These are phyloP conservation scores for Enteromius paludinosus DNA, from an alignment of 2,797 vertebrate species.

Conservation along the genomic window DNA sequence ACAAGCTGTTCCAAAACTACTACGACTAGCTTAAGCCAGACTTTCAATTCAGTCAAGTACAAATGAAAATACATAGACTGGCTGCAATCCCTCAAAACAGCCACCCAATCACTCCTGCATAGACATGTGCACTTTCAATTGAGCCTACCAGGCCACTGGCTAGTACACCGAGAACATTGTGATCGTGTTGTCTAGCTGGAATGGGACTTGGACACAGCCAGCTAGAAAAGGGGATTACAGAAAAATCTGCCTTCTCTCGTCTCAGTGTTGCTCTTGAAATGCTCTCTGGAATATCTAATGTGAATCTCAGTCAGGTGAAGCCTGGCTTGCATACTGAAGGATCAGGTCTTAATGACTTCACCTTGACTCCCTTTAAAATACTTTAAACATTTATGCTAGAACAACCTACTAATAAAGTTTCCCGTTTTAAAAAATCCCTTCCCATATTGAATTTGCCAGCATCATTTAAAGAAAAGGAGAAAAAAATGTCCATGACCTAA, in stretches of 20 bases:
- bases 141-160: conserved; percentile 34
- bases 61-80: neutral
- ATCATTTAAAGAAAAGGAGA: neutral
- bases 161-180: conserved; percentile 29
- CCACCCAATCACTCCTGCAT: neutral
- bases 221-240: conserved; percentile 58
- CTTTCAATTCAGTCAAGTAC: conserved; percentile 12
- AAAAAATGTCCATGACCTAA: neutral
- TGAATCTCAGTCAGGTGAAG: conserved; percentile 39
- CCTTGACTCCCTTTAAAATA: conserved; percentile 13
- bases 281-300: conserved; percentile 21
- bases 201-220: conserved; percentile 50
- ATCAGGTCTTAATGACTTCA: conserved; percentile 8
- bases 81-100: neutral
- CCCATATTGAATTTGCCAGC: neutral
- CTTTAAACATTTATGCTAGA: conserved; percentile 26
- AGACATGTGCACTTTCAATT: conserved; percentile 16
- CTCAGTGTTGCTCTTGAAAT: conserved; percentile 38
- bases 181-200: conserved; percentile 33
- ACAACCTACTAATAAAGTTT: conserved; percentile 6
- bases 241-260: conserved; percentile 53
- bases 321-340: conserved; percentile 31
- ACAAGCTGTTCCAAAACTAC: neutral
- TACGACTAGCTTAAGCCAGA: neutral
- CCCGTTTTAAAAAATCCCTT: neutral